Evolutionary conservation across 2,888 invertebrate genomes (phyloP).

Genomic region (Aspidiotus destructor): DNA sequence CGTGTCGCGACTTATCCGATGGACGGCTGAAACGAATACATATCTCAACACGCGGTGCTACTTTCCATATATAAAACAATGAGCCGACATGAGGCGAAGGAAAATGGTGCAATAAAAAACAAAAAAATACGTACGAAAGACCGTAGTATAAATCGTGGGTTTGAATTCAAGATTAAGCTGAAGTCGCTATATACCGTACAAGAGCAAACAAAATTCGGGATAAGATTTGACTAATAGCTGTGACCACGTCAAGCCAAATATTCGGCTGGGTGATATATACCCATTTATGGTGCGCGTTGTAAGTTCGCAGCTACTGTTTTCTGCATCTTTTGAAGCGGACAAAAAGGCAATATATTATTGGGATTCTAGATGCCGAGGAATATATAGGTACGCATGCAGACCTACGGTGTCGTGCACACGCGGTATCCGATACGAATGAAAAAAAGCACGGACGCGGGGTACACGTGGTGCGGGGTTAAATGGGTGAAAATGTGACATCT

Average conservation of each 20-base stretch:
- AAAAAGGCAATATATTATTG: conserved; percentile 28
- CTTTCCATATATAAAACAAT: too few species aligned
- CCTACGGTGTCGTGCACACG: neutral
- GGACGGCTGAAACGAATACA: too few species aligned
- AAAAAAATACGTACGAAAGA: too few species aligned
- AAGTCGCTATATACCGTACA: neutral
- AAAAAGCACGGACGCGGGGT: too few species aligned
- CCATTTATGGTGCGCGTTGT: conserved; percentile 16
- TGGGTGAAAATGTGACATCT: too few species aligned
- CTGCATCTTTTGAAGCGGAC: conserved; percentile 26
- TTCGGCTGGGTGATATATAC: conserved; percentile 19
- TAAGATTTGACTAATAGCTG: conserved; percentile 29
- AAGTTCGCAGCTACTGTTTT: conserved; percentile 29
- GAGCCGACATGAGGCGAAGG: too few species aligned
- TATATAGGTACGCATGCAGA: conserved; percentile 17
- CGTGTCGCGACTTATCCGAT: too few species aligned
- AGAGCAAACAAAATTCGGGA: conserved; percentile 24
- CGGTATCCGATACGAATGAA: too few species aligned
- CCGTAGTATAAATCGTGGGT: neutral
- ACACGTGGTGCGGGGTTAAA: too few species aligned
- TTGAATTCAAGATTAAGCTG: conserved; percentile 24
- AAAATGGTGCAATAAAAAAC: too few species aligned
- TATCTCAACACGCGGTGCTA: too few species aligned
- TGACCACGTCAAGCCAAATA: conserved; percentile 6
- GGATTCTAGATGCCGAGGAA: conserved; percentile 24